A percentile compares a stretch with the other conserved stretches of the same genome.
Conservation (phyloP, 2,113 vertebrate genomes). For the Calidris pygmaea region DNA sequence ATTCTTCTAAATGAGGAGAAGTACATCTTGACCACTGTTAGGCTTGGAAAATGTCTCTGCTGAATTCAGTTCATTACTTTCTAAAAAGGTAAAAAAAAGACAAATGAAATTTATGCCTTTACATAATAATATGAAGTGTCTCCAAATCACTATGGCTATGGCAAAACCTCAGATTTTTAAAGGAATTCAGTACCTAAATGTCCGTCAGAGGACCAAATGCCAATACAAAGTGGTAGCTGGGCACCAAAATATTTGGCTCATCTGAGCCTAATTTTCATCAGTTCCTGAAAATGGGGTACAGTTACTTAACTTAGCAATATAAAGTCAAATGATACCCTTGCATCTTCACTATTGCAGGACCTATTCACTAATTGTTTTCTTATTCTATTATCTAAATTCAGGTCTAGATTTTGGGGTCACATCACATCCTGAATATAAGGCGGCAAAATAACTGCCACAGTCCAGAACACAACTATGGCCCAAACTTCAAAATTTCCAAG, state of each 20-base stretch:
- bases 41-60: background rate
- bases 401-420: background rate
- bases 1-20: background rate
- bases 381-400: background rate
- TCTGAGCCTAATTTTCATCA: background rate
- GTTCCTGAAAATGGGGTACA: background rate
- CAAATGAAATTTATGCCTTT: background rate
- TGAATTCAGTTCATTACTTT: background rate
- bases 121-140: background rate
- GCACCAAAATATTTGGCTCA: background rate
- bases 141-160: background rate
- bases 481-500: background rate
- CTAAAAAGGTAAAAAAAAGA: background rate
- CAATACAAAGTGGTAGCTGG: background rate
- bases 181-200: background rate
- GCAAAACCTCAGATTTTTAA: background rate
- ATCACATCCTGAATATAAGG: background rate
- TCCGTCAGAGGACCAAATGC: background rate
- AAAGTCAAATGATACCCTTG: background rate
- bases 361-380: background rate
- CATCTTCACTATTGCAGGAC: background rate
- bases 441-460: background rate
- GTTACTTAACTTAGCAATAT: background rate
- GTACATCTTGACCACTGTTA: background rate
- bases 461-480: background rate